Evolutionary conservation across 2,888 invertebrate species (phyloP).

Genomic region (Agrotis puta): DNA sequence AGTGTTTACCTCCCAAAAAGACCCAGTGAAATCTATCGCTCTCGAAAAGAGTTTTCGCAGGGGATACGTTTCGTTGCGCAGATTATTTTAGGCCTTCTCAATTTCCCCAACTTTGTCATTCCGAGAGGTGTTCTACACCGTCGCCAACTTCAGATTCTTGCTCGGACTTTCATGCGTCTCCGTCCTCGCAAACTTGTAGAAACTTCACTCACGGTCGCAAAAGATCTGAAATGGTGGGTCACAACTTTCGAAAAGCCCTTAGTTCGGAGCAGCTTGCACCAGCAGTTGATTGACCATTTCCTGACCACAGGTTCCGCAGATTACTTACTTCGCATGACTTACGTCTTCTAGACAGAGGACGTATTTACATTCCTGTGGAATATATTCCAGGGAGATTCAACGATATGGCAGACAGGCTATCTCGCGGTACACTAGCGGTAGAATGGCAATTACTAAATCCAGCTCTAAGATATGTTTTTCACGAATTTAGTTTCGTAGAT

Average conservation of each 20-base stretch:
- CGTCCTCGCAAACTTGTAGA: neutral
- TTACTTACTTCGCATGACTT: neutral
- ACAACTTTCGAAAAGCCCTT: neutral
- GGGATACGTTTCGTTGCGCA: too few relatives aligned
- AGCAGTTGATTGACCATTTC: neutral
- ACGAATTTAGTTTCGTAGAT: neutral
- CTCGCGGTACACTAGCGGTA: neutral
- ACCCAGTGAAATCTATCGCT: too few relatives aligned
- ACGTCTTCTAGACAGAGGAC: neutral
- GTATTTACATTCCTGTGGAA: neutral
- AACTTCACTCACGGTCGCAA: neutral
- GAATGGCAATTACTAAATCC: neutral
- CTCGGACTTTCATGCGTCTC: too few relatives aligned
- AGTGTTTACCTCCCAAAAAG: too few relatives aligned
- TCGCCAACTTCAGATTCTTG: too few relatives aligned
- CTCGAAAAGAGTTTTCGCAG: too few relatives aligned
- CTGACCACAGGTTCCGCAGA: neutral
- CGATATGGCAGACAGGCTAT: slow-evolving; percentile 1
- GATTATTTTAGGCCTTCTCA: too few relatives aligned
- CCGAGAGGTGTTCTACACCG: too few relatives aligned
- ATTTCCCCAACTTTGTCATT: too few relatives aligned
- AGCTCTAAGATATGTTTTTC: neutral
- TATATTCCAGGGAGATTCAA: neutral
- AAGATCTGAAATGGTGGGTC: too few relatives aligned
- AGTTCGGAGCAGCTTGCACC: neutral